Evolutionary conservation across 2,113 vertebrate species (phyloP).

Genomic region (Boulengeromyrus knoepffleri): DNA sequence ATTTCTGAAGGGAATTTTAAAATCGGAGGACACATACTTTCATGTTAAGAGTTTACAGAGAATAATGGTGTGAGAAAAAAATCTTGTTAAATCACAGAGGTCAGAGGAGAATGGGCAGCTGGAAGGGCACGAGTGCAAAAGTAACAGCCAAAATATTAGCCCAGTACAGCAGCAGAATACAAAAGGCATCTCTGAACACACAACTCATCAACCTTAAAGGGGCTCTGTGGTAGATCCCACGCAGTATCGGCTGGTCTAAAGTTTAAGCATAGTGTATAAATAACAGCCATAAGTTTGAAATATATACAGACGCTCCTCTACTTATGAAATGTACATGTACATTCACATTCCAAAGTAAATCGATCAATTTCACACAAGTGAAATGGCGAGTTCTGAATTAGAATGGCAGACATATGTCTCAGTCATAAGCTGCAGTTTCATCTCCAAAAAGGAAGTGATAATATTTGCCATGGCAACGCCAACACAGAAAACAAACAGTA

Average conservation of each 20-base stretch:
- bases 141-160: background rate
- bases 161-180: background rate
- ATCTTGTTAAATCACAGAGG: background rate
- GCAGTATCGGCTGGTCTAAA: background rate
- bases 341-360: background rate
- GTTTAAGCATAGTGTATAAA: background rate
- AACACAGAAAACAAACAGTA: background rate
- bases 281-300: background rate
- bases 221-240: background rate
- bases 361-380: background rate
- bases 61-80: background rate
- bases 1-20: background rate
- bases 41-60: background rate
- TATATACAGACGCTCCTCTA: background rate
- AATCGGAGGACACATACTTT: background rate
- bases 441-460: constrained; percentile 12
- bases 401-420: background rate
- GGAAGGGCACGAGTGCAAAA: background rate
- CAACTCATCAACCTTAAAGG: background rate
- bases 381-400: background rate
- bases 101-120: background rate
- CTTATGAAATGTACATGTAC: background rate
- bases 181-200: background rate
- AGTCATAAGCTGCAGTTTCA: background rate
- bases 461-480: background rate